These are phyloP conservation scores for Drosophila flavopinicola DNA, from an alignment of 2,888 invertebrate species.

Conservation along the genomic window DNA sequence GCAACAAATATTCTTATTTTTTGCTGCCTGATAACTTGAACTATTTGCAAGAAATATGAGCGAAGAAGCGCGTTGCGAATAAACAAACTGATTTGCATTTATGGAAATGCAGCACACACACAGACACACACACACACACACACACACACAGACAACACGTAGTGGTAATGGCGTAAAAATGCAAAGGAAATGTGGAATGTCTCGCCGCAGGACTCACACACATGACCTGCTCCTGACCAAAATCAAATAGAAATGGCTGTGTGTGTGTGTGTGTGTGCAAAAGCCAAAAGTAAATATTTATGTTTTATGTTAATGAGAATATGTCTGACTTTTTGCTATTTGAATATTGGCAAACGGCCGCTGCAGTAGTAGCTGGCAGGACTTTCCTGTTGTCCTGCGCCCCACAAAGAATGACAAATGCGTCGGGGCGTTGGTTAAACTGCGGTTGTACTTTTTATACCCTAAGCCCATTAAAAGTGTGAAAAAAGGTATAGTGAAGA, in stretches of 20 bases:
- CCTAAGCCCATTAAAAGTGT: too few species aligned
- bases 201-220: constrained; percentile 23
- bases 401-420: constrained; percentile 71
- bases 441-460: constrained; percentile 67
- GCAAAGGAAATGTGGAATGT: constrained; percentile 62
- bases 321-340: constrained; percentile 82
- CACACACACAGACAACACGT: constrained; percentile 32
- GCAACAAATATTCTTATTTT: constrained; percentile 39
- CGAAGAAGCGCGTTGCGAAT: constrained; percentile 58
- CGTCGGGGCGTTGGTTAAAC: constrained; percentile 63
- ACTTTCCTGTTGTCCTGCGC: constrained; percentile 28
- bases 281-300: constrained; percentile 81
- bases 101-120: constrained; percentile 75
- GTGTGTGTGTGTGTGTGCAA: constrained; percentile 32
- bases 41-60: constrained; percentile 71
- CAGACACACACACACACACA: constrained; percentile 1
- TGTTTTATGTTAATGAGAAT: constrained; percentile 83
- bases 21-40: constrained; percentile 44
- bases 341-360: constrained; percentile 77
- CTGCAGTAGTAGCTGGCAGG: constrained; percentile 40
- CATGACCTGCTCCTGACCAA: constrained; percentile 36
- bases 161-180: constrained; percentile 73
- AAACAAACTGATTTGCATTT: constrained; percentile 81
- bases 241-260: constrained; percentile 65
- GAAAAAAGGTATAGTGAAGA: too few species aligned